These are phyloP conservation scores for Corydoras sp. DNA, from an alignment of 2,113 vertebrate genomes.

Conservation along the genomic window DNA sequence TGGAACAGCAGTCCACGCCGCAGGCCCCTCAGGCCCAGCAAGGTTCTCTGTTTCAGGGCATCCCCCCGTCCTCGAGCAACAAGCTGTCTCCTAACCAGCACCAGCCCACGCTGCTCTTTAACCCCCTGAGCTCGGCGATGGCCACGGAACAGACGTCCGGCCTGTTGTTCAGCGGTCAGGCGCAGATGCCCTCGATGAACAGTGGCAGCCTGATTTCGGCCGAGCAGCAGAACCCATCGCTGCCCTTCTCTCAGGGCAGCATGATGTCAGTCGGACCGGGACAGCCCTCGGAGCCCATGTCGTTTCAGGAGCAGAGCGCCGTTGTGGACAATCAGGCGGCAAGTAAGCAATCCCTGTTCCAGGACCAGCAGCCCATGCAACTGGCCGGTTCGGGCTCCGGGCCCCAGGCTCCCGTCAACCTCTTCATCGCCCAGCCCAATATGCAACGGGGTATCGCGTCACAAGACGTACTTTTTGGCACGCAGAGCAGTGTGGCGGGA, in stretches of 20 bases:
- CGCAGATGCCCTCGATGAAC: conserved; percentile 66
- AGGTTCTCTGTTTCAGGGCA: conserved; percentile 69
- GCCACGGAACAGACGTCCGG: conserved; percentile 75
- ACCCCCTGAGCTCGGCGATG: conserved; percentile 61
- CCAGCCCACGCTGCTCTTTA: conserved; percentile 77
- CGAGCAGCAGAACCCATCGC: conserved; percentile 77
- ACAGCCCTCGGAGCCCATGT: conserved; percentile 80
- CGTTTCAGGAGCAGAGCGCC: conserved; percentile 75
- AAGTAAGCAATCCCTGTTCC: conserved; percentile 80
- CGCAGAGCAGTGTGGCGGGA: conserved; percentile 76
- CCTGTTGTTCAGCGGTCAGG: conserved; percentile 64
- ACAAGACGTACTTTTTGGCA: conserved; percentile 79
- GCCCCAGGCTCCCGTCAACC: conserved; percentile 80
- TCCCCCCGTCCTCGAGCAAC: conserved; percentile 59
- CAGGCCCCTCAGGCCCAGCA: conserved; percentile 78
- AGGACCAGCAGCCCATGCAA: conserved; percentile 89
- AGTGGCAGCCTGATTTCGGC: conserved; percentile 63
- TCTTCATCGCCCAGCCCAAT: conserved; percentile 85
- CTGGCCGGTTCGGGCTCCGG: conserved; percentile 71
- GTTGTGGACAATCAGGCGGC: conserved; percentile 73
- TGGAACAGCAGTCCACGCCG: conserved; percentile 78
- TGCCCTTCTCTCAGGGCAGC: conserved; percentile 80
- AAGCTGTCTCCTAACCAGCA: conserved; percentile 72
- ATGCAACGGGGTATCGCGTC: conserved; percentile 79
- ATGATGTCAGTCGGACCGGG: conserved; percentile 71